Evolutionary conservation across 2,888 invertebrate species (phyloP).

Genomic region (Hydropsyche betteni): DNA sequence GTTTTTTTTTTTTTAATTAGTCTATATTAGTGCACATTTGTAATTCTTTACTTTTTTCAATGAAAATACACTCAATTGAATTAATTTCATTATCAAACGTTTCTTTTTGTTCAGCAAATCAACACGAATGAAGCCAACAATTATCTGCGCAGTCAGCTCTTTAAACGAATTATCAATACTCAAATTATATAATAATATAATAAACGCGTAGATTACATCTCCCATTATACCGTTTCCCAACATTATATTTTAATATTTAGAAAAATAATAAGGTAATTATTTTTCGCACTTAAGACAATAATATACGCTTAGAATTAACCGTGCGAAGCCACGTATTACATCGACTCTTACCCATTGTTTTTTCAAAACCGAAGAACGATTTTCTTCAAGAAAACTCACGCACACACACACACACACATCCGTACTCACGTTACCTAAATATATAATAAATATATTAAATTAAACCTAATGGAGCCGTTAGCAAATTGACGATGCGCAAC

Average conservation of each 20-base stretch:
- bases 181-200: constrained; percentile 23
- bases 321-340: constrained; percentile 16
- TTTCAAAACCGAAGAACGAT: too few relatives aligned
- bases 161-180: constrained; percentile 1
- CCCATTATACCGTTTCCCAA: constrained; percentile 9
- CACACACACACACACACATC: too few relatives aligned
- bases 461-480: constrained; percentile 11
- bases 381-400: too few relatives aligned
- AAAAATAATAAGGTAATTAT: constrained; percentile 17
- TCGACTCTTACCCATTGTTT: constrained; percentile 18
- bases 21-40: too few relatives aligned
- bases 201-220: constrained; percentile 8
- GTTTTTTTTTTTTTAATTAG: too few relatives aligned
- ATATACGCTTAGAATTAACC: constrained; percentile 2
- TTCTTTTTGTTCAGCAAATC: too few relatives aligned
- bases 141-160: background rate
- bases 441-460: constrained; percentile 1
- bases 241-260: constrained; percentile 24
- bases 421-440: too few relatives aligned
- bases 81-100: too few relatives aligned
- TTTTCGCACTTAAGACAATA: constrained; percentile 7
- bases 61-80: too few relatives aligned
- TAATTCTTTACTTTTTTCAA: too few relatives aligned
- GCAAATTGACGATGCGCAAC: background rate
- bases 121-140: too few relatives aligned